These are phyloP conservation scores for Saccostrea echinata DNA, from an alignment of 1,140 invertebrate species.

Conservation along the genomic window DNA sequence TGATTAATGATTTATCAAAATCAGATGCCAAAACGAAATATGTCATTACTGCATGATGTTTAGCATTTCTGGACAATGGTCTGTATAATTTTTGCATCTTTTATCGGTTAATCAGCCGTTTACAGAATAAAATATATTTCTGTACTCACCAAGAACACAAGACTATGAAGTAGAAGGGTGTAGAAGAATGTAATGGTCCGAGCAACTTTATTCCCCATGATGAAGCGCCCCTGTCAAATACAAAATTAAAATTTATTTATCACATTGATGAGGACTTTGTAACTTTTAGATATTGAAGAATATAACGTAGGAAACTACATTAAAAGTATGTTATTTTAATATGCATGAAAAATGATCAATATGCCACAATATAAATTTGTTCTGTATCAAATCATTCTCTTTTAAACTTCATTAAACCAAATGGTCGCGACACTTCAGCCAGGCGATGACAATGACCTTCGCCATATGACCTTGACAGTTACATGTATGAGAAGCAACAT, in stretches of 20 bases:
- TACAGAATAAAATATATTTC: background rate
- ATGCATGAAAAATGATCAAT: too few relatives aligned
- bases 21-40: slow-evolving; percentile 20
- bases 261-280: background rate
- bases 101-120: slow-evolving; percentile 25
- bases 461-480: too few relatives aligned
- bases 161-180: slow-evolving; percentile 81
- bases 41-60: background rate
- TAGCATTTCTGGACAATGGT: slow-evolving; percentile 10
- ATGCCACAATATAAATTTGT: too few relatives aligned
- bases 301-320: background rate
- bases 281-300: background rate
- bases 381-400: too few relatives aligned
- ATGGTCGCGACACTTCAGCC: too few relatives aligned
- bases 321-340: too few relatives aligned
- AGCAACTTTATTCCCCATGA: slow-evolving; percentile 80
- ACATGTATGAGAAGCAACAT: too few relatives aligned
- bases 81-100: slow-evolving; percentile 20
- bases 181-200: slow-evolving; percentile 82
- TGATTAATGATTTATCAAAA: slow-evolving; percentile 22
- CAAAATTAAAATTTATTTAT: background rate
- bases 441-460: too few relatives aligned
- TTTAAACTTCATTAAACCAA: too few relatives aligned
- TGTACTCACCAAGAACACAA: slow-evolving; percentile 80
- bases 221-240: slow-evolving; percentile 77